phyloP scores from a whole-genome alignment of 2,797 vertebrate genomes.

The Allochrocebus solatus region DNA sequence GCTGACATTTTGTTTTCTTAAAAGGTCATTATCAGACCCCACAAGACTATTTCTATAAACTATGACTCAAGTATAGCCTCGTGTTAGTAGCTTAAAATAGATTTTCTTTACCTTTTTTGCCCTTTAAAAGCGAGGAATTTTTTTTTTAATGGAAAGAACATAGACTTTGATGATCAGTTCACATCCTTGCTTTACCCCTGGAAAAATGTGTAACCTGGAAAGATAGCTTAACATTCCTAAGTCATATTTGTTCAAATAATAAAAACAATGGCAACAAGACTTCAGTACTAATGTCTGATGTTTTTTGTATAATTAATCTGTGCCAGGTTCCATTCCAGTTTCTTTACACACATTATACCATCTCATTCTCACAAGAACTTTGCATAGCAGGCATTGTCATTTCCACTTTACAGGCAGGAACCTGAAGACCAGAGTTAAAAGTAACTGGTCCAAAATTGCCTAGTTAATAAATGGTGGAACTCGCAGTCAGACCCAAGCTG shows the following conservation, averaged over 20 bases:
- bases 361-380: not conserved
- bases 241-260: not conserved
- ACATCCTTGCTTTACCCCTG: not conserved
- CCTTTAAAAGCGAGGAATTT: not conserved
- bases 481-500: not conserved
- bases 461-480: not conserved
- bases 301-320: not conserved
- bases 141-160: conserved; percentile 15
- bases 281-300: not conserved
- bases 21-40: not conserved
- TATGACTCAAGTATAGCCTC: not conserved
- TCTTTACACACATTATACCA: not conserved
- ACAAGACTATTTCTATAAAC: not conserved
- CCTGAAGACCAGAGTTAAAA: not conserved
- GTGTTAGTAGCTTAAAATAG: not conserved
- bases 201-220: not conserved
- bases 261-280: not conserved
- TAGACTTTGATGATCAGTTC: not conserved
- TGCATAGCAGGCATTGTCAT: not conserved
- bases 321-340: not conserved
- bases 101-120: not conserved
- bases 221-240: not conserved
- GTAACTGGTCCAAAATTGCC: not conserved
- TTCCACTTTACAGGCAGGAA: not conserved
- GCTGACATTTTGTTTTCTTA: not conserved